Evolutionary conservation across 2,113 vertebrate species (phyloP), one percentile per base, ranked within the genome.

Genomic region (Periophthalmus modestus): DNA sequence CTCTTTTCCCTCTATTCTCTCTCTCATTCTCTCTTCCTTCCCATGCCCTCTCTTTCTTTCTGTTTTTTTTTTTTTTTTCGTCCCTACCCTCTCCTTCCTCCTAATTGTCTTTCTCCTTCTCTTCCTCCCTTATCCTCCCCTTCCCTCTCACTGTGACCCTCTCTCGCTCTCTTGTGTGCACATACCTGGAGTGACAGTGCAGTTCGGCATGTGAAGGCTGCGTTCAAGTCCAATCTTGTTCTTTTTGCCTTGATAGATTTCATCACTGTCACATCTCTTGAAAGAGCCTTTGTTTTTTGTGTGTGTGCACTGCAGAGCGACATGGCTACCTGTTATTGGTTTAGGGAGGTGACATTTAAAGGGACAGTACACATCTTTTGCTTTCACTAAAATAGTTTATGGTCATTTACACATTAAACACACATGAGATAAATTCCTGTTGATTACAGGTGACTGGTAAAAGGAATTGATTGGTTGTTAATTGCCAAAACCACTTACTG

Each of bases 151-250:
- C 28, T 28, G 28, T 28, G 28, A 28, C 2, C 28, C 28, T 28
- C 18, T 0, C 52, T 9, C 19, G 0, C 52, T 9, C 52, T 9
- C 18, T 10, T 69, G 63, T 66, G 67, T 71, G 84, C 70, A 66
- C 84, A 91, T 88, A 87, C 82, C 74, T 84, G 21, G 23, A 59
- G 47, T 78, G 80, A 86, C 79, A 80, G 66, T 58, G 77, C 52
- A 55, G 66, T 55, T 78, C 54, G 18, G 5, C 55, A 65, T 58
- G 72, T 55, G 15, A 74, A 71, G 36, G 36, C 71, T 58, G 78
- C 14, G 0, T 71, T 88, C 87, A 48, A 84, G 89, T 87, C 73
- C 61, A 62, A 72, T 84, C 89, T 85, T 89, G 90, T 92, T 28
- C 57, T 58, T 58, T 57, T 87, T 36, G 36, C 63, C 57, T 83